These are phyloP conservation scores for Rhegmatorhina hoffmannsi DNA, from an alignment of 2,113 vertebrate genomes.

Conservation along the genomic window DNA sequence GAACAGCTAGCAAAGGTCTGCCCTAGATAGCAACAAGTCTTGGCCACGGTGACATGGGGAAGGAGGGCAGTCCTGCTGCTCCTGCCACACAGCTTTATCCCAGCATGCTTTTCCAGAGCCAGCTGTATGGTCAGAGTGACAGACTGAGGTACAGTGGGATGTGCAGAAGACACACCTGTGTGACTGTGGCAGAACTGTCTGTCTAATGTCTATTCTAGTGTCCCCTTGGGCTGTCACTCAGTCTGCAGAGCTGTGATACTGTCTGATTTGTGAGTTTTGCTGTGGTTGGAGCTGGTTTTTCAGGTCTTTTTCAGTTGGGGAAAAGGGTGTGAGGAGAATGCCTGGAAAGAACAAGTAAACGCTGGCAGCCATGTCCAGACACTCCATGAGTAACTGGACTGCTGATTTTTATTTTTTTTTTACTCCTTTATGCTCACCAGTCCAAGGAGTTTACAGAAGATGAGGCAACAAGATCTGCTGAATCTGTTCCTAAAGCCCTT, in stretches of 20 bases:
- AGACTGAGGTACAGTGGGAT: neutral
- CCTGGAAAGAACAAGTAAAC: neutral
- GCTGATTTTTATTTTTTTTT: neutral
- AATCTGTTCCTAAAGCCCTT: neutral
- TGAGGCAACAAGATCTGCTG: neutral
- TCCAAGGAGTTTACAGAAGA: neutral
- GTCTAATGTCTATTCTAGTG: rapidly evolving
- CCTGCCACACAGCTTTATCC: neutral
- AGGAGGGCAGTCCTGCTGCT: neutral
- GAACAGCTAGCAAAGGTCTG: neutral
- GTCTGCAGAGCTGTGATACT: neutral
- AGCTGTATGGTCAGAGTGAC: neutral
- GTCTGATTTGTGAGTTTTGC: neutral
- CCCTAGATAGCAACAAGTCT: neutral
- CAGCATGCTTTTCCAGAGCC: neutral
- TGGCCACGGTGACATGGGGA: neutral
- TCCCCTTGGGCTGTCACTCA: neutral
- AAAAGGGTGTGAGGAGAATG: neutral
- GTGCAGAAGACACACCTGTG: neutral
- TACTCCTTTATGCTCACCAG: neutral
- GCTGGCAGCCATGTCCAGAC: neutral
- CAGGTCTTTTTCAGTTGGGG: neutral
- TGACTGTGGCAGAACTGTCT: neutral
- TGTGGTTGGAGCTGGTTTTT: slow-evolving; percentile 4
- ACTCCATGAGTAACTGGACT: neutral